Base-by-base conservation (phyloP, 2,113 vertebrate species). In the Marcusenius ussheri region DNA sequence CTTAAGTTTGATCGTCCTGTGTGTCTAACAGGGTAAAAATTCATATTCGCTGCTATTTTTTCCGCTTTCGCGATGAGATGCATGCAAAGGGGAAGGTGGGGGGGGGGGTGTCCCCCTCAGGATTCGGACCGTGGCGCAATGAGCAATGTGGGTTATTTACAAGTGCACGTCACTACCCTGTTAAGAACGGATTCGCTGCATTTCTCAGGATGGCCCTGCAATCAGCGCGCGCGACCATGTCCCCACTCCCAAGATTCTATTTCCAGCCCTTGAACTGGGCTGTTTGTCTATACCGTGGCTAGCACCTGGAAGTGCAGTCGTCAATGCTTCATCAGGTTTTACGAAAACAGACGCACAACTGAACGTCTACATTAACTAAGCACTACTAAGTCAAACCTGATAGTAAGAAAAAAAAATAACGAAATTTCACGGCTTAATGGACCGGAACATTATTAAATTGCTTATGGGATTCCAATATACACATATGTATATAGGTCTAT, bases 31-130 rank as follows among this genome's bases (percentile, higher is more conserved):
- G 53, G 50, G 50, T 58, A 88, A 88, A 88, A 88, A 88, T 39
- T 88, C 87, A 88, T 88, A 88, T 58, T 58, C 4, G 35, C 35
- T 88, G 50, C 53, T 58, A 58, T 88, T 88, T 88, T 88, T 88
- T 58, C 87, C 35, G 15, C 19, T 35, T 62, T 47, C 19, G 31
- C 17, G n/a, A 88, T 88, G 87, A 51, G 24, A 88, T 88, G 87
- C 87, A 88, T 45, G 87, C 53, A 58, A 50, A 17, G 24, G 53
- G 31, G 42, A n/a, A 88, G 24, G 39, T 42, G 39, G 35, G 5
- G 31, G n/a, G 17, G 49, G 83, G 83, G 62, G 1, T 4, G n/a
- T 10, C 27, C 62, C n/a, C 49, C 24, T 51, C 49, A 2, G 27
- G 27, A 27, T 13, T 13, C 27, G 27, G 84, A 13, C 46, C 49